These are phyloP conservation scores for Eclectus roratus DNA, from an alignment of 2,113 vertebrate genomes.

Conservation along the genomic window DNA sequence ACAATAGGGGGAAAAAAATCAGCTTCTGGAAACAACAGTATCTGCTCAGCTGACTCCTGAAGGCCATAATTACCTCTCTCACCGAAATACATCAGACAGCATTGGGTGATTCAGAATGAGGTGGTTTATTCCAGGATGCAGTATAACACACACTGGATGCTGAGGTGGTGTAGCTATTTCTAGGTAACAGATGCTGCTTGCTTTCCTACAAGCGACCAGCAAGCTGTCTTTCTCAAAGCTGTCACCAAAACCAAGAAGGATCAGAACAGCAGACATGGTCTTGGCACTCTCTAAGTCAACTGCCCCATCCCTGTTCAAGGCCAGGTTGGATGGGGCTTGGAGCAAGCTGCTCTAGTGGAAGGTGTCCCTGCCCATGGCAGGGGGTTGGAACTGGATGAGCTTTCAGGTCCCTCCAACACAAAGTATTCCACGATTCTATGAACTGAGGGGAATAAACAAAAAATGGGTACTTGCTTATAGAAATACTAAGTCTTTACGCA, in stretches of 20 bases:
- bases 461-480: not conserved
- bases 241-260: not conserved
- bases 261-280: not conserved
- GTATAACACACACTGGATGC: not conserved
- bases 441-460: not conserved
- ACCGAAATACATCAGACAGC: not conserved
- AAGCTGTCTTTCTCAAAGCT: not conserved
- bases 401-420: not conserved
- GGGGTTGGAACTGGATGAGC: not conserved
- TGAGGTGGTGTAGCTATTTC: not conserved
- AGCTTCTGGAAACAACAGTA: not conserved
- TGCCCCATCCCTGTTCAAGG: not conserved
- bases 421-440: not conserved
- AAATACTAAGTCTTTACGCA: not conserved
- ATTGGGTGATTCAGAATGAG: too few species aligned
- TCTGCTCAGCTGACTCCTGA: not conserved
- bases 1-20: not conserved
- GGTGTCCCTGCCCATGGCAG: not conserved
- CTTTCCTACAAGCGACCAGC: not conserved
- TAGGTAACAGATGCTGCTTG: not conserved
- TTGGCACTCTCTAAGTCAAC: not conserved
- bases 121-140: not conserved
- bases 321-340: not conserved
- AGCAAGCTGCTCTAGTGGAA: not conserved
- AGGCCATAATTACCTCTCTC: not conserved